These are phyloP conservation scores for Brachyopa scutellaris DNA, from an alignment of 2,888 invertebrate species.

Conservation along the genomic window DNA sequence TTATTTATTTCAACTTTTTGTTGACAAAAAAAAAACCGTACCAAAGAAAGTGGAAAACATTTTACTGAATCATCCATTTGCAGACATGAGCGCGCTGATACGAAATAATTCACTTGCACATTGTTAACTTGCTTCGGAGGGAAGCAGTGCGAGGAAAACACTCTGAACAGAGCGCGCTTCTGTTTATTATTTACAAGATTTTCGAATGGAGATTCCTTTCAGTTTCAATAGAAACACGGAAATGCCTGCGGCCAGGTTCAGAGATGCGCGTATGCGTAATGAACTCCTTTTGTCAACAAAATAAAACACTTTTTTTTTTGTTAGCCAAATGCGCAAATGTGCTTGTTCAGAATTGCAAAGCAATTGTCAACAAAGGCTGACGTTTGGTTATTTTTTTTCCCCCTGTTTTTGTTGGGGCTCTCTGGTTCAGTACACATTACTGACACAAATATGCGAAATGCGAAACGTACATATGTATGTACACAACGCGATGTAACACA, in stretches of 20 bases:
- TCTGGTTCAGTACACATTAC: conserved; percentile 71
- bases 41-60: conserved; percentile 23
- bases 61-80: conserved; percentile 28
- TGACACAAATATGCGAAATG: conserved; percentile 72
- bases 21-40: conserved; percentile 28
- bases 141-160: too few species aligned
- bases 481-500: not conserved
- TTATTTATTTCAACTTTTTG: conserved; percentile 4
- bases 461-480: conserved; percentile 41
- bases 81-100: not conserved
- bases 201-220: too few species aligned
- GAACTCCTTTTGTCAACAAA: conserved; percentile 48
- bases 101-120: conserved; percentile 11
- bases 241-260: conserved; percentile 10
- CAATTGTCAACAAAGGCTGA: conserved; percentile 48
- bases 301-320: not conserved
- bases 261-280: conserved; percentile 50
- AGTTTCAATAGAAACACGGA: conserved; percentile 38
- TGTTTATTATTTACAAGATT: conserved; percentile 31
- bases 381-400: conserved; percentile 30
- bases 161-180: too few species aligned
- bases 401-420: conserved; percentile 27
- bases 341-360: conserved; percentile 15
- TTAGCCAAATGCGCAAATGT: conserved; percentile 43
- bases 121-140: conserved; percentile 24